Evolutionary conservation across 2,888 invertebrate genomes (phyloP).

Genomic region (Pecten maximus): DNA sequence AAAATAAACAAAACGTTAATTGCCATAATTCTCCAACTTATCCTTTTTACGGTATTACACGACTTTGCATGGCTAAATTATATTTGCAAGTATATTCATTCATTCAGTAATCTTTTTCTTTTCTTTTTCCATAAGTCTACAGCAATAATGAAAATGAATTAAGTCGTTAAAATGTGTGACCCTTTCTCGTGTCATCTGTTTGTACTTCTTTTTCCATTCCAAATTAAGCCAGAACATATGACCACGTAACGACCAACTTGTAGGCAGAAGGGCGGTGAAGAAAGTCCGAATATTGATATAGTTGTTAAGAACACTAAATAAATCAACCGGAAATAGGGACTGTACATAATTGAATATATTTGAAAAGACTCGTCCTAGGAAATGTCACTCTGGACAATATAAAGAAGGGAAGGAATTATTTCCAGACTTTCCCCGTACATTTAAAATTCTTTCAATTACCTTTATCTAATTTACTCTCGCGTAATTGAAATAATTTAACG

Average conservation of each 20-base stretch:
- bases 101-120: too few species aligned
- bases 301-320: background rate
- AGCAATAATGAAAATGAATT: background rate
- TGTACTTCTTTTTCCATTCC: background rate
- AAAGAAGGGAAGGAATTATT: background rate
- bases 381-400: background rate
- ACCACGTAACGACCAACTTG: background rate
- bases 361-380: background rate
- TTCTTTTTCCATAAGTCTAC: background rate
- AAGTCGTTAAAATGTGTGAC: too few species aligned
- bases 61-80: too few species aligned
- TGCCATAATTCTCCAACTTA: too few species aligned
- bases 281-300: background rate
- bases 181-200: background rate
- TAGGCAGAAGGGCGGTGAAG: background rate
- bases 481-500: slow-evolving; percentile 13
- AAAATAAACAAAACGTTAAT: too few species aligned
- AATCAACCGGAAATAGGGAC: slow-evolving; percentile 11
- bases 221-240: background rate
- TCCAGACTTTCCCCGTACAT: background rate
- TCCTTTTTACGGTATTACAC: too few species aligned
- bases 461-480: background rate
- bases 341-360: slow-evolving; percentile 18
- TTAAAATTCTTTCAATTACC: slow-evolving; percentile 31
- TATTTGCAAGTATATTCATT: too few species aligned